Evolutionary conservation across 2,113 vertebrate genomes (phyloP).

Genomic region (Bos javanicus): DNA sequence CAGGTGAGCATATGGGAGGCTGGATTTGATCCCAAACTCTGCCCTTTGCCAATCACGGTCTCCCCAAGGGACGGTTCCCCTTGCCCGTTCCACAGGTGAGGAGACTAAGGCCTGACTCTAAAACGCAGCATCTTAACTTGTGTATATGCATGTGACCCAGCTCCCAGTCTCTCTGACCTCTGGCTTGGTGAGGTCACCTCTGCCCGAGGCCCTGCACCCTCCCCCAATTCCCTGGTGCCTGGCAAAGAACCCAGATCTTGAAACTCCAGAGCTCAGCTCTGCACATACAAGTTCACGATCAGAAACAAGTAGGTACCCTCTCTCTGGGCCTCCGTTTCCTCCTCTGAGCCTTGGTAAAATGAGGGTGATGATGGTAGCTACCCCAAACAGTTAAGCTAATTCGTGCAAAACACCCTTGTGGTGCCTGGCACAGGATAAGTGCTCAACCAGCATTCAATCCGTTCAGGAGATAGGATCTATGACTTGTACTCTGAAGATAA

Average conservation of each 20-base stretch:
- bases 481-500: not conserved
- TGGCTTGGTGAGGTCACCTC: not conserved
- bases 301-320: not conserved
- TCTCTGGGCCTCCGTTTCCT: not conserved
- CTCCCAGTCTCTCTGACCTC: not conserved
- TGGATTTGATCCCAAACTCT: not conserved
- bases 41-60: not conserved
- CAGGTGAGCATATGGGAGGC: rapidly evolving
- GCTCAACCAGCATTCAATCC: not conserved
- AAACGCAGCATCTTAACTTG: not conserved
- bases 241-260: not conserved
- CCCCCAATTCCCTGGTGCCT: not conserved
- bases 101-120: not conserved
- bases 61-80: too few species aligned
- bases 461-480: not conserved
- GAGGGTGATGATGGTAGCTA: not conserved
- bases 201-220: not conserved
- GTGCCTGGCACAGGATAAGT: not conserved
- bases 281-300: not conserved
- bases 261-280: not conserved
- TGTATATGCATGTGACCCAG: rapidly evolving
- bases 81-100: not conserved
- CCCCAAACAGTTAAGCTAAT: not conserved
- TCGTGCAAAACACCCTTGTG: rapidly evolving
- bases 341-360: not conserved